Evolutionary conservation across 2,797 vertebrate genomes (phyloP), one percentile per base, ranked within the genome.

Genomic region (Glossophaga mutica): DNA sequence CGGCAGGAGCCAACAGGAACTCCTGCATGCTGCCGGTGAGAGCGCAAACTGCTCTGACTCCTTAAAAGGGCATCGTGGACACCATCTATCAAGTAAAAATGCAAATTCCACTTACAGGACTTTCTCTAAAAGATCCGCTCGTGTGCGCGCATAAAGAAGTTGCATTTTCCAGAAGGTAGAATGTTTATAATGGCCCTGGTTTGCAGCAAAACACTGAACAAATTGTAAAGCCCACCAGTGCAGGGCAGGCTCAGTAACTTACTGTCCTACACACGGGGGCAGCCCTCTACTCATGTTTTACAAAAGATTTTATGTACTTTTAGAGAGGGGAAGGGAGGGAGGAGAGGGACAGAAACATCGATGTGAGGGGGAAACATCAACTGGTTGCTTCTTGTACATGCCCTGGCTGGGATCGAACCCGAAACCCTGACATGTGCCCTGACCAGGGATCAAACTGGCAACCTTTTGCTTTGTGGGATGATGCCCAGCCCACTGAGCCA

Each of bases 11-110:
- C 22, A 34, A 29, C 2, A 24, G 24, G 32, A 18, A 10, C 19
- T 32, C 39, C 4, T 1, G 6, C 0, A n/a, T n/a, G 2, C n/a
- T 1, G 8, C 0, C 10, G 34, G 14, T 4, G 9, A 24, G 10
- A 29, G 10, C 5, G 9, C 19, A 18, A 2, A n/a, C 4, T 26
- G 16, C 39, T 9, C 29, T 26, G 3, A 55, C 9, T 3, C 77
- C 22, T 32, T 34, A 3, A 9, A n/a, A 52, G 39, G 86, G 44
- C 71, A 62, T 52, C 50, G 70, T 14, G n/a, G 48, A 65, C 12
- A 34, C 71, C 68, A n/a, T 4, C 37, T 62, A 82, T n/a, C 50
- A 71, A 92, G 65, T 9, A 52, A 74, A 82, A 86, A 94, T 18
- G 87, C 26, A 68, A 77, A 77, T 46, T 34, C 70, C 34, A 78